These are phyloP conservation scores for Dryobotodes eremita DNA, from an alignment of 2,888 invertebrate genomes.

Conservation along the genomic window DNA sequence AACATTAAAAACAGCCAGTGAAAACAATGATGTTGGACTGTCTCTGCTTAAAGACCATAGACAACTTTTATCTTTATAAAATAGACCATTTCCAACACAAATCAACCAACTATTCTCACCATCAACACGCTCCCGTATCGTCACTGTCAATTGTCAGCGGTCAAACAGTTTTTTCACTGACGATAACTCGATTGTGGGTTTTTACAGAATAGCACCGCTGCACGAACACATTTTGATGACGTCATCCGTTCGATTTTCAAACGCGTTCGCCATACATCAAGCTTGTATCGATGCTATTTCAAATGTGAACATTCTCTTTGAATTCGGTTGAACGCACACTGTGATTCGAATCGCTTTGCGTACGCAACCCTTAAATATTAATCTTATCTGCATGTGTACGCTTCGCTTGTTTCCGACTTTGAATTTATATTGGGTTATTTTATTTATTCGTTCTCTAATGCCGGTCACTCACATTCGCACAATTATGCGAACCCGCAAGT, in stretches of 20 bases:
- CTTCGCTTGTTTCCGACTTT: conserved; percentile 34
- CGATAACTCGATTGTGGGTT: neutral
- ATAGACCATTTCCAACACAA: neutral
- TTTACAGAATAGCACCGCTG: conserved; percentile 3
- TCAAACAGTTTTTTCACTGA: conserved; percentile 1
- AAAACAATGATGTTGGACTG: neutral
- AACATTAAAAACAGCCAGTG: neutral
- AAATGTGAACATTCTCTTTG: conserved; percentile 39
- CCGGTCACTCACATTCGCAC: too few species aligned
- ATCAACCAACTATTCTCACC: neutral
- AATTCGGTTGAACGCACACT: conserved; percentile 48
- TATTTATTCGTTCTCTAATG: too few species aligned
- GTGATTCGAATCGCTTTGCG: conserved; percentile 40
- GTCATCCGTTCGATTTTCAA: conserved; percentile 31
- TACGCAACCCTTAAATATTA: conserved; percentile 49
- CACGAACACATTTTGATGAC: conserved; percentile 28
- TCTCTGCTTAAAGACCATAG: neutral
- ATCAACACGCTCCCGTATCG: neutral
- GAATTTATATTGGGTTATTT: conserved; percentile 27
- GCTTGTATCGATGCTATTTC: conserved; percentile 36
- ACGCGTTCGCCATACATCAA: conserved; percentile 28
- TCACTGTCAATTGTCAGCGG: neutral
- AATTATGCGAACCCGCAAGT: too few species aligned
- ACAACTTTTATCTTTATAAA: too few species aligned
- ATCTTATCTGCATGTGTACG: conserved; percentile 47